Conservation (phyloP, 2,797 vertebrate species). For the Pristis pectinata region DNA sequence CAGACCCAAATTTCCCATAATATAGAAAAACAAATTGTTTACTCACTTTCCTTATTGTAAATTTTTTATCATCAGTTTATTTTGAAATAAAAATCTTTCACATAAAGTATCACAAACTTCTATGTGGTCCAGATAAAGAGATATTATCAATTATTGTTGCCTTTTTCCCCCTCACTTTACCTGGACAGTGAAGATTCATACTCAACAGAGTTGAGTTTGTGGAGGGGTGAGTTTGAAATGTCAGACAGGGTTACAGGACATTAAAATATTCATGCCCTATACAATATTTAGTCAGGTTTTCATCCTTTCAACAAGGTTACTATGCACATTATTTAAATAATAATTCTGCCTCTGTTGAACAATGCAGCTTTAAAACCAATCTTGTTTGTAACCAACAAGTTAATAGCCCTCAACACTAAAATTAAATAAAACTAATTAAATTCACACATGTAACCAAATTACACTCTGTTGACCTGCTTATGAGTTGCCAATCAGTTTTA, state of each 20-base stretch:
- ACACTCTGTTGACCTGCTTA: conserved; percentile 10
- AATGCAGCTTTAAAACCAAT: not conserved
- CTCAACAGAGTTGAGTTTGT: not conserved
- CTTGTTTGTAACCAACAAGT: not conserved
- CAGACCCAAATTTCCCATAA: not conserved
- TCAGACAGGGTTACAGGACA: not conserved
- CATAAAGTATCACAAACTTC: not conserved
- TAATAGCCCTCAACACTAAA: conserved; percentile 5
- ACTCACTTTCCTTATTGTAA: not conserved
- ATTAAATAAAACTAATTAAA: conserved; percentile 33
- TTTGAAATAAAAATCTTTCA: not conserved
- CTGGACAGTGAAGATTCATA: not conserved
- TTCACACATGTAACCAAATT: conserved; percentile 2
- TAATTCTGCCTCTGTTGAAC: not conserved
- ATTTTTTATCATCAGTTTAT: not conserved
- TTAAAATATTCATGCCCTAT: not conserved
- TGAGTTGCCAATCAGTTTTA: not conserved
- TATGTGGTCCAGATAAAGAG: not conserved
- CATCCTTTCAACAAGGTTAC: not conserved
- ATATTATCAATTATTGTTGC: not conserved
- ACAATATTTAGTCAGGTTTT: not conserved
- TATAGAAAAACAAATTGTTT: not conserved
- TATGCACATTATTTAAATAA: not conserved
- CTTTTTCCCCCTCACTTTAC: no score
- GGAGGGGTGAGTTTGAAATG: not conserved